phyloP scores from a whole-genome alignment of 2,888 invertebrate genomes.

The Phragmatobia fuliginosa region DNA sequence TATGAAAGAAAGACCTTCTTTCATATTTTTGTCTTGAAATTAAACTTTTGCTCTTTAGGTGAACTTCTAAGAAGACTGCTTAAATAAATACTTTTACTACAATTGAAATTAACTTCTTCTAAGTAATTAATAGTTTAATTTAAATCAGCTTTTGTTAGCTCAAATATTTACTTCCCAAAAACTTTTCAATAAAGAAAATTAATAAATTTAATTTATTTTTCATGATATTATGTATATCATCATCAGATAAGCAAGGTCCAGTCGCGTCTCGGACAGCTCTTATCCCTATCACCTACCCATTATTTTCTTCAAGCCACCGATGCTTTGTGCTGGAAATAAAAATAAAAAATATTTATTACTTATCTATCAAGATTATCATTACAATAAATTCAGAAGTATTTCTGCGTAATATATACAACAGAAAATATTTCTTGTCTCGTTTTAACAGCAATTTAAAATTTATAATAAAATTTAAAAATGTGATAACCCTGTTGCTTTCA shows the following conservation, averaged over 20 bases:
- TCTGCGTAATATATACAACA: too few species aligned
- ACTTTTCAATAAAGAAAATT: background rate
- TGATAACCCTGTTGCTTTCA: constrained; percentile 23
- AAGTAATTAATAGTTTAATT: too few species aligned
- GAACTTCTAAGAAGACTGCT: background rate
- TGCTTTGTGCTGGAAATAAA: too few species aligned
- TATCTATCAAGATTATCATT: background rate
- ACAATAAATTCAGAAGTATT: background rate
- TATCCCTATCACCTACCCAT: too few species aligned
- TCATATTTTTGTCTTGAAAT: too few species aligned
- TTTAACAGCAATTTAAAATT: too few species aligned
- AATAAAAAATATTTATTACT: background rate
- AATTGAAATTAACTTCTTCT: background rate
- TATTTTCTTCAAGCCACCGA: too few species aligned
- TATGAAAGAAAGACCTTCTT: background rate
- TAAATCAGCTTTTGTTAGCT: background rate
- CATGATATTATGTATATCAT: background rate
- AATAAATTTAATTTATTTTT: background rate
- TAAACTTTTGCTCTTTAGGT: too few species aligned
- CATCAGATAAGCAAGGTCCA: too few species aligned
- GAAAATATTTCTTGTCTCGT: background rate
- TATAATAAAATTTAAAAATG: background rate
- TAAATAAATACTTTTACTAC: too few species aligned
- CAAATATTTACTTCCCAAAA: background rate
- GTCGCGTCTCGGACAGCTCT: too few species aligned